Evolutionary conservation across 1,140 invertebrate species (phyloP), one percentile per base, ranked within the genome.

Genomic region (Arctopsyche grandis): DNA sequence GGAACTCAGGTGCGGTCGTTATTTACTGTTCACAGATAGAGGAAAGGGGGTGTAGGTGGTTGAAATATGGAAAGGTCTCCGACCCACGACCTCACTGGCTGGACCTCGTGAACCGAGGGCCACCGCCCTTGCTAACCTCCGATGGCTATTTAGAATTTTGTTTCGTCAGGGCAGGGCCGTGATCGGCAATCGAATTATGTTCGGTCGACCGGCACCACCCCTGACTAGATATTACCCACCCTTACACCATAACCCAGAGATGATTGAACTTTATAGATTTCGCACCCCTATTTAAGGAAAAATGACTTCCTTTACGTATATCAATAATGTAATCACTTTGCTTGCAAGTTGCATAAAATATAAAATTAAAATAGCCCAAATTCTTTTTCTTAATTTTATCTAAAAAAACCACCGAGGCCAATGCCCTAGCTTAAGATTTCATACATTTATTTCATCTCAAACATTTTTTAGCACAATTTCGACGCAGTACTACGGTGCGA

Each of bases 161-260:
- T 71, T 58, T 71, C 69, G 66, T 26, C 76, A 70, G 9, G 24
- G 44, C 16, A 46, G 22, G 44, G 46, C 76, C 10, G 21, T 70
- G 76, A 78, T 78, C 60, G 29, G 76, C 76, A 70, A 78, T 70
- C 66, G 60, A 69, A 78, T 78, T 78, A 78, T 78, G 21, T 78
- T n/a, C 44, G 76, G 63, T 21, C 60, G 66, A 70, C 63, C 70
- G 38, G 16, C 16, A 16, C 19, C 21, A 38, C 21, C 60, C 14
- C 60, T 22, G 60, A 66, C 26, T 66, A 66, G 48, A 52, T 52
- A 52, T 52, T 52, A 52, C 48, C 48, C 48, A 52, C 1, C 48
- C 48, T 10, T 12, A 22, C n/a, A n/a, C n/a, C n/a, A n/a, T n/a
- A n/a, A n/a, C n/a, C n/a, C n/a, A n/a, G n/a, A n/a, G n/a, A n/a